Evolutionary conservation across 2,797 vertebrate species (phyloP), one percentile per base, ranked within the genome.

Genomic region (Myiotriccus ornatus): DNA sequence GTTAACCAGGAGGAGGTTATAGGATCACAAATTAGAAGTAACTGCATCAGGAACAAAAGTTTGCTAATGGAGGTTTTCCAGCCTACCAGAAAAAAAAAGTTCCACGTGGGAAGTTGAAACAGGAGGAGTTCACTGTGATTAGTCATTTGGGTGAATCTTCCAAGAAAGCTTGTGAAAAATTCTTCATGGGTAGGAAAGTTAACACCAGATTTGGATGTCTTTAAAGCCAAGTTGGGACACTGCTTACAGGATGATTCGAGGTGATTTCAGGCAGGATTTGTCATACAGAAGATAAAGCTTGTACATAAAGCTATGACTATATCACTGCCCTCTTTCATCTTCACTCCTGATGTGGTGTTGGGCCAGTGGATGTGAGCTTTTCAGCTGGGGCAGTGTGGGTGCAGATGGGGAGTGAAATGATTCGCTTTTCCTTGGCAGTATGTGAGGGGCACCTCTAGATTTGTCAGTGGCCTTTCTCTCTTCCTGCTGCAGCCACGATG

Each of bases 1-100:
- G 79, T 93, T 78, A 93, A 88, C 62, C 43, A 55, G 79, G 39
- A 86, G 69, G 30, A 94, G 83, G 83, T 87, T 69, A 39, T 7
- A 50, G 88, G 57, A 73, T 87, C 47, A 39, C 50, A 52, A 56
- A 67, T 47, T 17, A 47, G 22, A 34, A 87, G 84, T 52, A 77
- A 53, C 59, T 39, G 3, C 47, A 46, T 21, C 55, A 53, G 44
- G 43, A 65, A 11, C 18, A 62, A 71, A 84, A 83, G 28, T 62
- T 77, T 73, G 37, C 39, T 94, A 50, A 87, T 55, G 46, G 46
- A 68, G 22, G 10, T 39, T 64, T 92, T 78, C 39, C 43, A 57
- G 11, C 25, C 60, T 30, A 20, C 34, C 13, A 17, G 30, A 24
- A 22, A 30, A 50, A 62, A 65, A 56, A 57, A 4, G 7, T 24